Conservation (phyloP, 2,797 vertebrate genomes). For the Gadopsis marmoratus region DNA sequence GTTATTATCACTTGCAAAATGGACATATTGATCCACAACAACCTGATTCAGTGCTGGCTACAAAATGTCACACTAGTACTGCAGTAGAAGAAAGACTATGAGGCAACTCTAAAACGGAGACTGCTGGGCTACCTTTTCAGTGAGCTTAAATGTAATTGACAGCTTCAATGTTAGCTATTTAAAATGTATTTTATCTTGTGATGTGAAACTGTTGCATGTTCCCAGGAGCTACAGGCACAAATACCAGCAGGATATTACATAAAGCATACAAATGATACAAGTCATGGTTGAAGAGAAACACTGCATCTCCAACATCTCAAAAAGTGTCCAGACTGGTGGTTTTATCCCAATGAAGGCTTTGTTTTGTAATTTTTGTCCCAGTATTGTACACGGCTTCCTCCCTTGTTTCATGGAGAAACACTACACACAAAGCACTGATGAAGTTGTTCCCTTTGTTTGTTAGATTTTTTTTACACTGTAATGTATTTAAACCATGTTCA, state of each 20-base stretch:
- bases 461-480: slow-evolving; percentile 71
- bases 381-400: not conserved
- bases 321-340: not conserved
- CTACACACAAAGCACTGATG: slow-evolving; percentile 22
- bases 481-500: slow-evolving; percentile 82
- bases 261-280: slow-evolving; percentile 40
- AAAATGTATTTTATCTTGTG: slow-evolving; percentile 46
- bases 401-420: not conserved
- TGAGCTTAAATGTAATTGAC: slow-evolving; percentile 29
- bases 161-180: slow-evolving; percentile 34
- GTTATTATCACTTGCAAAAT: slow-evolving; percentile 65
- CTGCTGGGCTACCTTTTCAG: slow-evolving; percentile 12
- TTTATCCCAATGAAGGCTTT: not conserved
- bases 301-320: slow-evolving; percentile 25
- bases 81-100: slow-evolving; percentile 12
- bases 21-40: slow-evolving; percentile 59
- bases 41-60: slow-evolving; percentile 34
- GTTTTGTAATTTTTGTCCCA: not conserved
- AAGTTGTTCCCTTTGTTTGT: slow-evolving; percentile 45
- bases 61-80: slow-evolving; percentile 33
- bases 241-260: slow-evolving; percentile 21
- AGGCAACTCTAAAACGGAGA: slow-evolving; percentile 2
- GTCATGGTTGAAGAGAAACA: slow-evolving; percentile 8
- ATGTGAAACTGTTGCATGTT: slow-evolving; percentile 55
- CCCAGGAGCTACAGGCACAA: slow-evolving; percentile 22